These are phyloP conservation scores for Heliconius hortense DNA, from an alignment of 2,888 invertebrate genomes.

Conservation along the genomic window DNA sequence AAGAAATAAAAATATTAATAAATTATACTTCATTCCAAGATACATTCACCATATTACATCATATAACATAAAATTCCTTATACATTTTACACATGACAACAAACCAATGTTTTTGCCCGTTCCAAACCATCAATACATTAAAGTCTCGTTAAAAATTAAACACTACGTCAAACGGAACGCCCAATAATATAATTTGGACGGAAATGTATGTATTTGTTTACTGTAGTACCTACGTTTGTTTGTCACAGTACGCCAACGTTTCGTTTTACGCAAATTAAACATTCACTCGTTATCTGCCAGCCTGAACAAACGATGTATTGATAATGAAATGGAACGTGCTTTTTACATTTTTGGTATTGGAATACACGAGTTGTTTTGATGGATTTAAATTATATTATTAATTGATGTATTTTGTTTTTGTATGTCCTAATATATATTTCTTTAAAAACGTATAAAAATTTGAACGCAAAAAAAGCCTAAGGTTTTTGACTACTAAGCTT, in stretches of 20 bases:
- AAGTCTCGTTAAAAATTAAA: conserved; percentile 20
- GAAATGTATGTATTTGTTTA: conserved; percentile 32
- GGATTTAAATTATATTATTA: neutral
- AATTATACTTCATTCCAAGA: neutral
- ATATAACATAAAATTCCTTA: neutral
- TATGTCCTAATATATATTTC: neutral
- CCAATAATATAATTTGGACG: conserved; percentile 28
- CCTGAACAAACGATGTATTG: conserved; percentile 38
- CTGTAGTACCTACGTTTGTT: conserved; percentile 26
- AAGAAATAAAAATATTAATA: neutral
- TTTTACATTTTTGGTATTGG: conserved; percentile 22
- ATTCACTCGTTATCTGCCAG: conserved; percentile 36
- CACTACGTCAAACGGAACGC: conserved; percentile 23
- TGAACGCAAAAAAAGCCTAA: too few relatives aligned
- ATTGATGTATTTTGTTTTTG: neutral
- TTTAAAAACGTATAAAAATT: too few relatives aligned
- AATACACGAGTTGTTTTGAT: conserved; percentile 1
- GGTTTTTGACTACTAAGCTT: too few relatives aligned
- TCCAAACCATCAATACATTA: conserved; percentile 23
- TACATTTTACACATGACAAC: neutral
- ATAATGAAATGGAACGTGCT: conserved; percentile 34
- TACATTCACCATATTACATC: neutral
- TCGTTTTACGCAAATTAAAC: conserved; percentile 47
- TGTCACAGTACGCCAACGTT: conserved; percentile 38
- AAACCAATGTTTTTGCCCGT: neutral